Base-by-base conservation (phyloP, 2,888 invertebrate species). In the Notocelia uddmanniana region DNA sequence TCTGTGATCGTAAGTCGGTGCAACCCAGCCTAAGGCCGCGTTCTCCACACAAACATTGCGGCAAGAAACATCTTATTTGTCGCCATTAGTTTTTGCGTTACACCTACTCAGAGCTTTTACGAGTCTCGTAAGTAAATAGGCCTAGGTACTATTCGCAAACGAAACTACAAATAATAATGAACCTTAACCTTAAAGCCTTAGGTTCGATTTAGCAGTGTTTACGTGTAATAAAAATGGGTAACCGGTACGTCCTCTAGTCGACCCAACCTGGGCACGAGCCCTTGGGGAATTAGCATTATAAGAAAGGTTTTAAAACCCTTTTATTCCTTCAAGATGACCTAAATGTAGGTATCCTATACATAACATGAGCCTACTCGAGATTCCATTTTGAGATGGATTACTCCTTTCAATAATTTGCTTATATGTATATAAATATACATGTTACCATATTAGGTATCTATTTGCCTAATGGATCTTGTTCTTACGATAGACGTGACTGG, bases 21-120 rank as follows among this genome's bases (percentile, higher is more conserved):
- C n/a, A n/a, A n/a, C n/a, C n/a, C n/a, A n/a, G n/a, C n/a, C 23
- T 23, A 11, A 48, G 19, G 19, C 19, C 41, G 41, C 15, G 63
- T 50, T 34, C 50, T 63, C 50, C 50, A 26, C 37, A 26, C 41
- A 13, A 11, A 66, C 9, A 66, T 41, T 21, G 41, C 18, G 55
- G 55, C 66, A 45, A 9, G 9, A 63, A 63, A 45, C 13, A 68
- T n/a, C 13, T 37, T 68, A 48, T 68, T 58, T 37, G 34, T 34
- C 34, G 31, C 23, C 19, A 68, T 59, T 59, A 48, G 6, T 37
- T 68, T 34, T 34, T 23, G 3, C 23, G 54, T 54, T 45, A 23
- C 21, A 21, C 21, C 21, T 15, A 50, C 21, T 15, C 37, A 18
- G 13, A 13, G 37, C 13, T 23, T 57, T 67, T 57, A 45, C 18